These are phyloP conservation scores for Pungitius pungitius DNA, from an alignment of 2,113 vertebrate genomes.

Conservation along the genomic window DNA sequence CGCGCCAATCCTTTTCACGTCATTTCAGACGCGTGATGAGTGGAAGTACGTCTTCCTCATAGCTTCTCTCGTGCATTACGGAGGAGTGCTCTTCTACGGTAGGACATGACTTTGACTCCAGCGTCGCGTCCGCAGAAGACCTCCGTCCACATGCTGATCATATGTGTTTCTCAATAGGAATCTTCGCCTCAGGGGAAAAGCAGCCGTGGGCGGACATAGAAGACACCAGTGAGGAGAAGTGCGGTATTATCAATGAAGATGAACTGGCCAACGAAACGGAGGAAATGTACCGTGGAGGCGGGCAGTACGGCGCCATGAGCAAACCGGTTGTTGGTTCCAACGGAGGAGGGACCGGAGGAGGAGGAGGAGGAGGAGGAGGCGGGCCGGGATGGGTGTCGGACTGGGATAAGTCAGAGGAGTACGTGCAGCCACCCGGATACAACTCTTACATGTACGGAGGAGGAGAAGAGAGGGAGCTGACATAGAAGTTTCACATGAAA, in stretches of 20 bases:
- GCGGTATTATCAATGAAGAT: constrained; percentile 96
- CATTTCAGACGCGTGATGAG: constrained; percentile 87
- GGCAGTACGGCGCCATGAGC: constrained; percentile 93
- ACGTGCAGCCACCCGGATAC: constrained; percentile 91
- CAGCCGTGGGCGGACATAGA: constrained; percentile 97
- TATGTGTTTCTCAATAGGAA: constrained; percentile 76
- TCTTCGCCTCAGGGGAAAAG: constrained; percentile 98
- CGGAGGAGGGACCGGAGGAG: constrained; percentile 62
- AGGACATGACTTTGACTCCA: constrained; percentile 35
- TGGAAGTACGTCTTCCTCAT: constrained; percentile 94
- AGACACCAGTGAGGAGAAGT: constrained; percentile 97
- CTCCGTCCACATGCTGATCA: not conserved
- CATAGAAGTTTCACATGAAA: constrained; percentile 54
- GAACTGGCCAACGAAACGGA: constrained; percentile 97
- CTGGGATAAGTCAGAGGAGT: constrained; percentile 97
- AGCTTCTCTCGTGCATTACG: constrained; percentile 86
- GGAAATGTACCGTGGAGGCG: constrained; percentile 89
- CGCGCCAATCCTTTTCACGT: constrained; percentile 1
- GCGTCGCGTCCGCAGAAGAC: not conserved
- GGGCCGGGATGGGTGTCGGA: constrained; percentile 89
- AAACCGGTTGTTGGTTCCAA: constrained; percentile 76
- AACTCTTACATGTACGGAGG: constrained; percentile 87
- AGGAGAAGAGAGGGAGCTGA: constrained; percentile 80
- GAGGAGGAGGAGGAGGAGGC: constrained; percentile 56
- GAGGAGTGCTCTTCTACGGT: constrained; percentile 85